Percentiles rank a stretch among this genome's conserved stretches.
These are phyloP conservation scores for Lasiurus cinereus DNA, from an alignment of 2,113 vertebrate species.

Conservation along the genomic window DNA sequence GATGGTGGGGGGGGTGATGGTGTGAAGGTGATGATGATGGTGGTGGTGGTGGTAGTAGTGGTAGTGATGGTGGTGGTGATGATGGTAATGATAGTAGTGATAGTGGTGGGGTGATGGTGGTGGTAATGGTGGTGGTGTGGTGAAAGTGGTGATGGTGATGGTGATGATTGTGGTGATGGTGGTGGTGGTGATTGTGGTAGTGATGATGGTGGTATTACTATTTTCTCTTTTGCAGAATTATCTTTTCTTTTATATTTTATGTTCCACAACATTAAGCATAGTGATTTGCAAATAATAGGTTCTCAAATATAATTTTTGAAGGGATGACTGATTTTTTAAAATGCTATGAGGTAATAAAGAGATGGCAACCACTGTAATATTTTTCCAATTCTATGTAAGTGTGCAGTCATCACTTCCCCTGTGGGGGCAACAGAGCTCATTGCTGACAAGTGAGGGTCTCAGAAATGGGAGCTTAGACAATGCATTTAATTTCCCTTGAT, in stretches of 20 bases:
- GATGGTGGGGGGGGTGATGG: neutral
- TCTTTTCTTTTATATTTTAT: neutral
- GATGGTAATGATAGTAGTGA: fast-evolving
- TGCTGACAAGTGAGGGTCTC: too few relatives aligned
- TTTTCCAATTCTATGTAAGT: neutral
- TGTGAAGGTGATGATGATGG: neutral
- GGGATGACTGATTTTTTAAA: neutral
- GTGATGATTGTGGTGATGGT: neutral
- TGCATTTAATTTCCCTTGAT: too few relatives aligned
- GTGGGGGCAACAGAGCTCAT: too few relatives aligned
- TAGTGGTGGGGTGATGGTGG: neutral
- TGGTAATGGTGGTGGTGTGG: neutral
- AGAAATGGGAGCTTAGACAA: too few relatives aligned
- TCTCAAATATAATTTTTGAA: neutral
- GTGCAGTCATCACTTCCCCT: too few relatives aligned
- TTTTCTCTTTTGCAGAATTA: neutral
- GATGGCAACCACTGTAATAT: neutral
- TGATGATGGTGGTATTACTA: neutral
- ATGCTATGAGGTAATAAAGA: neutral
- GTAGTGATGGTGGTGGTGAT: neutral
- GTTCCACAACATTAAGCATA: neutral
- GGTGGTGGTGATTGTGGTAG: neutral
- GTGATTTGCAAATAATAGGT: neutral
- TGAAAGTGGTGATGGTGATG: neutral
- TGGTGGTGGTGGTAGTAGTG: neutral